A percentile compares a stretch with the other conserved stretches of the same genome.
Conservation (phyloP, 2,888 invertebrate species). For the Melinopterus prodromus region DNA sequence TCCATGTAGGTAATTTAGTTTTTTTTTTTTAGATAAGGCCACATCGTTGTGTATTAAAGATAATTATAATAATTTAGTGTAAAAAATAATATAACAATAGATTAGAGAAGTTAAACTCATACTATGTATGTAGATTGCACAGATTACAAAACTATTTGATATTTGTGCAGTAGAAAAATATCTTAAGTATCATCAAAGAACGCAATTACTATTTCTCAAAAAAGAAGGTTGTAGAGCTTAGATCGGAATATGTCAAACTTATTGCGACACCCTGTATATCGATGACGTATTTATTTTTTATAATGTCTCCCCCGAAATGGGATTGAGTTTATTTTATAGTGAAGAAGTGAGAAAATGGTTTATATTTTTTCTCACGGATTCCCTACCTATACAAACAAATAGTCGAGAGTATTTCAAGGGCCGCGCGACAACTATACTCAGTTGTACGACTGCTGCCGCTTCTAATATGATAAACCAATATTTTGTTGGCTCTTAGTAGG, state of each 20-base stretch:
- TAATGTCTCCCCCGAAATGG: neutral
- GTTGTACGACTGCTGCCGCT: slow-evolving; percentile 38
- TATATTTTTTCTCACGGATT: slow-evolving; percentile 38
- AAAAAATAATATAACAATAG: too few relatives aligned
- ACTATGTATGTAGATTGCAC: too few relatives aligned
- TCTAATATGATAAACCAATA: slow-evolving; percentile 44
- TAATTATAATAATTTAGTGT: too few relatives aligned
- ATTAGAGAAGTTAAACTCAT: too few relatives aligned
- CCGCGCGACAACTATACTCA: slow-evolving; percentile 28
- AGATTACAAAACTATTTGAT: too few relatives aligned
- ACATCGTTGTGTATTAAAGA: too few relatives aligned
- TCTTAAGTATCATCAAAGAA: too few relatives aligned
- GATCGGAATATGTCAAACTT: neutral
- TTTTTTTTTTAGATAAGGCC: too few relatives aligned
- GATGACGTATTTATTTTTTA: slow-evolving; percentile 28
- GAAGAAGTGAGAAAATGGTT: slow-evolving; percentile 38
- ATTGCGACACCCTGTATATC: slow-evolving; percentile 11
- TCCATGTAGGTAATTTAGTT: too few relatives aligned
- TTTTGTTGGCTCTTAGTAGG: slow-evolving; percentile 39
- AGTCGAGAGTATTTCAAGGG: slow-evolving; percentile 32
- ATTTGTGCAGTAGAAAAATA: too few relatives aligned
- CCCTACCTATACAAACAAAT: slow-evolving; percentile 36
- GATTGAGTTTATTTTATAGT: slow-evolving; percentile 34
- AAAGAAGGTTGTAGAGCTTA: too few relatives aligned
- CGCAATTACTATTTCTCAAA: too few relatives aligned